These are phyloP conservation scores for Andrena camellia DNA, from an alignment of 2,888 invertebrate genomes.

Conservation along the genomic window DNA sequence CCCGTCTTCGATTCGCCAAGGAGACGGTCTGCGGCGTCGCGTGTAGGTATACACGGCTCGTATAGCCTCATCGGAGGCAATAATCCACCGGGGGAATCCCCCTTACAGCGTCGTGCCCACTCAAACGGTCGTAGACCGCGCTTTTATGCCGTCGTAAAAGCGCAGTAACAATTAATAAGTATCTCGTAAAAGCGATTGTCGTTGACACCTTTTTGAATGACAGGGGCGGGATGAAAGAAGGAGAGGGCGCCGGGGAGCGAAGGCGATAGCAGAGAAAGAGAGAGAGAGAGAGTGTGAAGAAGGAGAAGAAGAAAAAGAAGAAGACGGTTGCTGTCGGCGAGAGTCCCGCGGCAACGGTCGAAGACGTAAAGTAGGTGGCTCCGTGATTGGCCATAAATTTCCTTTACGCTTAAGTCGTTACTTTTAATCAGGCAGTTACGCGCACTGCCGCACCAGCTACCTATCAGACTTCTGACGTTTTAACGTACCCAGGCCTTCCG, in stretches of 20 bases:
- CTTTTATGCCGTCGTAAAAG: slow-evolving; percentile 87
- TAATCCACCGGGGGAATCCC: slow-evolving; percentile 82
- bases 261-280: background rate
- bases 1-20: slow-evolving; percentile 49
- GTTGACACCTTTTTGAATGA: slow-evolving; percentile 87
- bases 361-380: slow-evolving; percentile 65
- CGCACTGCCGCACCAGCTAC: slow-evolving; percentile 67
- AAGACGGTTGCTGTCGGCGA: slow-evolving; percentile 6
- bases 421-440: slow-evolving; percentile 84
- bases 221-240: slow-evolving; percentile 77
- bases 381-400: slow-evolving; percentile 83
- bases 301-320: slow-evolving; percentile 6
- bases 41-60: slow-evolving; percentile 63
- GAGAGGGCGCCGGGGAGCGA: background rate
- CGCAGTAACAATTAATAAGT: slow-evolving; percentile 87
- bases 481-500: slow-evolving; percentile 44
- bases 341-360: slow-evolving; percentile 32
- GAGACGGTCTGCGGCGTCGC: slow-evolving; percentile 33
- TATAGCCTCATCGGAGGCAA: slow-evolving; percentile 76
- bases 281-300: background rate
- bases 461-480: slow-evolving; percentile 71
- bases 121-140: slow-evolving; percentile 83
- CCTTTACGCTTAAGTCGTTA: slow-evolving; percentile 81
- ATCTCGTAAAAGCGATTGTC: slow-evolving; percentile 87
- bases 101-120: slow-evolving; percentile 74